Evolutionary conservation across 2,113 vertebrate species (phyloP).

Genomic region (Anser cygnoides): DNA sequence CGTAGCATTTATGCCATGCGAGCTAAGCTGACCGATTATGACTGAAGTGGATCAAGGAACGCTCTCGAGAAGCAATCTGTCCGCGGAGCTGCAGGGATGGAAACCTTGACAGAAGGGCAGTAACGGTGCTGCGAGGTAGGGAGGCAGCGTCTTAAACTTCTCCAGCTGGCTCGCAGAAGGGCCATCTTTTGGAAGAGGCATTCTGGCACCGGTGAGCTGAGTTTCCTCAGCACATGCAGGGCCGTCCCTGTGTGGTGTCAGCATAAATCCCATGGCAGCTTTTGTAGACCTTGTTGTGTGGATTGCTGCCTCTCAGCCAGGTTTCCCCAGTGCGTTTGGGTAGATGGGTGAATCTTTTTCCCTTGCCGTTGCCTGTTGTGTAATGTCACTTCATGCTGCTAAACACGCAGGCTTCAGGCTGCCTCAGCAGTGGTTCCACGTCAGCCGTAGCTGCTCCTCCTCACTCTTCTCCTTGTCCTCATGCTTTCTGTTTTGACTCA

Average conservation of each 20-base stretch:
- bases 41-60: background rate
- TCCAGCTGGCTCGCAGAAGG: background rate
- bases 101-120: background rate
- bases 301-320: background rate
- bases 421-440: background rate
- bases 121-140: background rate
- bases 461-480: background rate
- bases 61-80: background rate
- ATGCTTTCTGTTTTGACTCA: background rate
- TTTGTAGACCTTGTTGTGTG: background rate
- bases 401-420: background rate
- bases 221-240: background rate
- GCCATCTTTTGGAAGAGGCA: accelerated
- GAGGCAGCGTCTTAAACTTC: accelerated
- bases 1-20: background rate
- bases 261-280: background rate
- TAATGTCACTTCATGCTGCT: background rate
- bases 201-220: background rate
- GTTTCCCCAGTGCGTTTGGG: background rate
- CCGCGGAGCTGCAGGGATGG: background rate
- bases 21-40: background rate
- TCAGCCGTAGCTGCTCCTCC: background rate
- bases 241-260: accelerated
- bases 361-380: background rate
- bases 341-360: background rate